Base-by-base conservation (phyloP, 2,888 invertebrate genomes). In the Ischnura elegans region DNA sequence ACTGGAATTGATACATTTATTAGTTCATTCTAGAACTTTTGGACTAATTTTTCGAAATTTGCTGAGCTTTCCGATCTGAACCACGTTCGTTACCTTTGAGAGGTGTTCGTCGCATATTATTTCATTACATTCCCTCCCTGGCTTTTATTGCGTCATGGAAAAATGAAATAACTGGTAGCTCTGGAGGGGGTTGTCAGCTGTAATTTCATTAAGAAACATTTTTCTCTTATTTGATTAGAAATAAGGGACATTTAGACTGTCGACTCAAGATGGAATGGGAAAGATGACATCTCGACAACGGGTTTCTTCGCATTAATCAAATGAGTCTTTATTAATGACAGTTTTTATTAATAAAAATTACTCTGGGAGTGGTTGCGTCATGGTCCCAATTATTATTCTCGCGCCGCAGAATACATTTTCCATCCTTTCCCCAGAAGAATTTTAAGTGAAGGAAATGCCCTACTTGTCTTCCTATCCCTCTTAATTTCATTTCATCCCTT, bases 271-370 rank as follows among this genome's bases (percentile, higher is more conserved):
- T n/a, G 66, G 66, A 66, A 66, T n/a, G n/a, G 66, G 66, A 29
- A n/a, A 66, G 66, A 8, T 10, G 76, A 13, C 36, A 76, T 76
- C 36, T 36, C 36, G 36, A 13, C 10, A 29, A 76, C 6, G 29
- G 36, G 29, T 36, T 36, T 29, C 36, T 36, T 36, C 10, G 13
- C 76, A 36, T 36, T 76, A 76, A 76, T 36, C 76, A 36, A 36
- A 36, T 76, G 8, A 36, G 76, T 76, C 76, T 13, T 76, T 76
- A 76, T 76, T 76, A 76, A 76, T 76, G 76, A 76, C 76, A 76
- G 76, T 76, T 76, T 76, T 76, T 76, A 76, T 76, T 76, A 76
- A 76, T 76, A 76, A 76, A 36, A 76, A 76, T 76, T 36, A 76
- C 10, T 76, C 76, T 29, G 76, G 36, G 10, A 76, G 10, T 76